Base-by-base conservation (phyloP, 2,797 vertebrate genomes). In the Chaenodraco wilsoni region DNA sequence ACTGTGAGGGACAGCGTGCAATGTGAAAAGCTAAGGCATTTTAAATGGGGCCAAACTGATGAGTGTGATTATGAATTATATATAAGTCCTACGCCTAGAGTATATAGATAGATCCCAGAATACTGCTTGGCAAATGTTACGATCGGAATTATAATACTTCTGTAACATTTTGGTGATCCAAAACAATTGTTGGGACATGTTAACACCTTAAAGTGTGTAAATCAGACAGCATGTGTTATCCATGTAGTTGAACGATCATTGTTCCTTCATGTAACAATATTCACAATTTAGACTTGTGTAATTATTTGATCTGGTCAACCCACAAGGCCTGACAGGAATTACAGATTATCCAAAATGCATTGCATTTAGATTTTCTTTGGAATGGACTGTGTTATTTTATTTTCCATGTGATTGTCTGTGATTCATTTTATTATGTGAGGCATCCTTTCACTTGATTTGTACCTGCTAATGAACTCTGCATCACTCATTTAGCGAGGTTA, bases 31-130 rank as follows among this genome's bases (percentile, higher is more conserved):
- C 59, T 74, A 63, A 72, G 50, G 19, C 14, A 23, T 71, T 84
- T 82, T 58, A 74, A 82, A 79, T 76, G 37, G 19, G 33, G 40
- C 61, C 78, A 51, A 81, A 73, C 40, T 80, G 72, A 81, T 76
- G 60, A 62, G 59, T 33, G 64, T 71, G 71, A 83, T 72, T 74
- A 49, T 74, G 45, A 78, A 21, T 21, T 21, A 21, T 21, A 21
- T 21, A 21, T 21, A 21, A 21, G 2, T 21, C 21, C 21, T 21
- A 14, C 0, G 4, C 1, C n/a, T 59, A 46, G 14, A 77, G 74
- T 48, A 27, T 33, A 79, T 45, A 72, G 76, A 69, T 60, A 31
- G 12, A 66, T 67, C 31, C 10, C n/a, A 58, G 21, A 76, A 56
- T 63, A 69, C 11, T 54, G 12, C 11, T 19, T 15, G 21, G 46